Base-by-base conservation (phyloP, 2,797 vertebrate species). In the Lophotriccus pileatus region DNA sequence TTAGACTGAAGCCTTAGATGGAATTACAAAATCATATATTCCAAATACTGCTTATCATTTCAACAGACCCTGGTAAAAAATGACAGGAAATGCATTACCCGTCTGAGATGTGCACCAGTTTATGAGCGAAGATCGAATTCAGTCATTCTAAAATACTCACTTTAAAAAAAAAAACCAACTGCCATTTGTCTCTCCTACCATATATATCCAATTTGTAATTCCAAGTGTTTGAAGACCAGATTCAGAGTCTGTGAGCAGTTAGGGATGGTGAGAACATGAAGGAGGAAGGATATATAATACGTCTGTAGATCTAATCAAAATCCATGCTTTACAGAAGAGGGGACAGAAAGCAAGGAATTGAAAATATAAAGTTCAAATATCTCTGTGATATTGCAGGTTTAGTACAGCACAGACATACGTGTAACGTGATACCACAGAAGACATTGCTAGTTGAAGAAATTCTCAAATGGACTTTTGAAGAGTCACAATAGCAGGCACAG, bases 21-120 rank as follows among this genome's bases (percentile, higher is more conserved):
- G 68, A 93, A 84, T 87, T 93, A 89, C 81, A 93, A 92, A 94
- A 93, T 92, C 86, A 85, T 94, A 58, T 92, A 93, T 95, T 95
- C 64, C 60, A 92, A 95, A 89, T 87, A 25, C 68, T 89, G 78
- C 86, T 94, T 93, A 90, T 92, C 84, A 82, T 90, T 96, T 94
- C 86, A 93, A 70, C 93, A 72, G 78, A 90, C 15, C 17, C 67
- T 58, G 53, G 88, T 49, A 90, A 84, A 82, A 93, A 90, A 83
- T 67, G 81, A 93, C 67, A 87, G 72, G 30, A 90, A 87, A 90
- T 53, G 22, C 34, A 90, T 90, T 92, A 92, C 56, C 43, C 10
- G 20, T 70, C 90, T 1, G 4, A 93, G 60, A 87, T 74, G 9
- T 52, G 41, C 56, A 62, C 49, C 8, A 67, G 36, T 82, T 53